phyloP scores from a whole-genome alignment of 2,113 vertebrate genomes.

The Hippocampus mohnikei region DNA sequence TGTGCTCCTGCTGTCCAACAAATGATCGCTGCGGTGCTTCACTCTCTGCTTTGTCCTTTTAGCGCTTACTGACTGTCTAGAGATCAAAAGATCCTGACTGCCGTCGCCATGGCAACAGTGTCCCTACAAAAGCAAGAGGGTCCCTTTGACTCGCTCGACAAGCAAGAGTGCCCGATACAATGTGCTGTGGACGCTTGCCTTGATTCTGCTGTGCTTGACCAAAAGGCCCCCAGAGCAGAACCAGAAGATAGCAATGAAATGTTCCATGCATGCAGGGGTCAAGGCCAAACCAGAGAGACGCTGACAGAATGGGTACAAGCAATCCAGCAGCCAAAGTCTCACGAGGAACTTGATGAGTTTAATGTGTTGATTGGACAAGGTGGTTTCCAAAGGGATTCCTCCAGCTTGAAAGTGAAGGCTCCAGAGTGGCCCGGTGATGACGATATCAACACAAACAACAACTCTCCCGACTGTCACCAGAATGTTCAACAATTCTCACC shows the following conservation, averaged over 20 bases:
- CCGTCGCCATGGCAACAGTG: conserved; percentile 50
- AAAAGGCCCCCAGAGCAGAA: conserved; percentile 37
- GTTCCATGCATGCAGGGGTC: conserved; percentile 7
- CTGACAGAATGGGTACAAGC: conserved; percentile 13
- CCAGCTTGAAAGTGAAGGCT: conserved; percentile 13
- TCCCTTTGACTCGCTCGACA: conserved; percentile 21
- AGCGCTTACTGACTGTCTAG: conserved; percentile 29
- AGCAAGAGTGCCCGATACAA: conserved; percentile 25
- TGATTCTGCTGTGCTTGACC: conserved; percentile 12
- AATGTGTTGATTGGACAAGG: not conserved
- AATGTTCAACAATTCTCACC: conserved; percentile 14
- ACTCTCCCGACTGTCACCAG: conserved; percentile 5
- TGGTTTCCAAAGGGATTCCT: not conserved
- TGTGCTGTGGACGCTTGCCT: conserved; percentile 9
- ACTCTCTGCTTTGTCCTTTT: conserved; percentile 17
- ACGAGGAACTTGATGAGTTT: conserved; percentile 6
- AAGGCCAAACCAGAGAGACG: conserved; percentile 6
- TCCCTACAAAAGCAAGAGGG: conserved; percentile 30
- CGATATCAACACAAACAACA: conserved; percentile 27
- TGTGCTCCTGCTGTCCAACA: conserved; percentile 8
- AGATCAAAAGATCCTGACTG: conserved; percentile 29
- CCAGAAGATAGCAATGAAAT: conserved; percentile 44
- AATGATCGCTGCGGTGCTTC: conserved; percentile 28
- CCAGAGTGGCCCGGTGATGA: conserved; percentile 24
- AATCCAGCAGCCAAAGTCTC: conserved; percentile 2